Percentiles rank a stretch among this genome's conserved stretches.
phyloP scores from a whole-genome alignment of 2,797 vertebrate genomes.

The Gadopsis bispinosus region DNA sequence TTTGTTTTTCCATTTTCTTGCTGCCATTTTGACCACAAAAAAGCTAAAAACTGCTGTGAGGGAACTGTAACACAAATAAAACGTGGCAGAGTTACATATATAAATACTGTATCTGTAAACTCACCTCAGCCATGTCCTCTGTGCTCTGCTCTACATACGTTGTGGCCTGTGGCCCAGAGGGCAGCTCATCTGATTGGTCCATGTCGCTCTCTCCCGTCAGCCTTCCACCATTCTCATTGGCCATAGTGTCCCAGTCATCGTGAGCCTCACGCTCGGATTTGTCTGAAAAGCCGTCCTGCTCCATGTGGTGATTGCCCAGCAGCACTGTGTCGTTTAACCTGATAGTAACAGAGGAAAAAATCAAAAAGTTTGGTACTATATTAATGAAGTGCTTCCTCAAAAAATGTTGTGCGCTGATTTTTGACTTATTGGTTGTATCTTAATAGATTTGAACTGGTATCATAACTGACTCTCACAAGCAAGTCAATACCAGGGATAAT shows the following conservation, averaged over 20 bases:
- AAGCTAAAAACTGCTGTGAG: neutral
- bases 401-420: neutral
- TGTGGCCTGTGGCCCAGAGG: slow-evolving; percentile 85
- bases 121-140: slow-evolving; percentile 96
- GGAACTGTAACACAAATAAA: neutral
- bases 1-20: neutral
- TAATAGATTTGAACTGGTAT: neutral
- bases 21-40: neutral
- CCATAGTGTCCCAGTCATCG: slow-evolving; percentile 90
- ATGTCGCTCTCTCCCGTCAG: slow-evolving; percentile 91
- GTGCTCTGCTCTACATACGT: slow-evolving; percentile 91
- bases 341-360: slow-evolving; percentile 33
- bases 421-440: neutral
- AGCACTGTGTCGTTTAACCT: slow-evolving; percentile 90
- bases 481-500: slow-evolving; percentile 5
- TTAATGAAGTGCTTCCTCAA: slow-evolving; percentile 4
- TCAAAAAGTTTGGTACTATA: slow-evolving; percentile 21
- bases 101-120: neutral
- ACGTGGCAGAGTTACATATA: neutral
- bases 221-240: slow-evolving; percentile 88
- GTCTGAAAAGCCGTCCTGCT: slow-evolving; percentile 93
- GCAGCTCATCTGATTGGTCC: slow-evolving; percentile 90
- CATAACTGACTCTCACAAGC: neutral
- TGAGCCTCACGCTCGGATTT: slow-evolving; percentile 92
- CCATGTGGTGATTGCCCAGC: slow-evolving; percentile 88